Percentiles rank a stretch among this genome's conserved stretches.
These are phyloP conservation scores for Diorhabda carinulata DNA, from an alignment of 1,140 invertebrate species.

Conservation along the genomic window DNA sequence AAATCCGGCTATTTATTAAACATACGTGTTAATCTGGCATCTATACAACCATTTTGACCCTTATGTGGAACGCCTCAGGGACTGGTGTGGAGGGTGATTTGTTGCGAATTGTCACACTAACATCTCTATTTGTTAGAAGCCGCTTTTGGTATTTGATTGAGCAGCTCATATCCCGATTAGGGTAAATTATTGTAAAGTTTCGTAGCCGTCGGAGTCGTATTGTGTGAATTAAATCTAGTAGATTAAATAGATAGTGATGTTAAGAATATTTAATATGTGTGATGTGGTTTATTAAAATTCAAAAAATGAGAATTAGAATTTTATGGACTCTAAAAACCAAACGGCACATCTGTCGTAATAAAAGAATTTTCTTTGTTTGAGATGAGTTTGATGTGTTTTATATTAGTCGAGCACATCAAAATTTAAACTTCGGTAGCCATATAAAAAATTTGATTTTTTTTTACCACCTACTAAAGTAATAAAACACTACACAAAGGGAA, in stretches of 20 bases:
- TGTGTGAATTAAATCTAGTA: slow-evolving; percentile 6
- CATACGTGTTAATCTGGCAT: slow-evolving; percentile 44
- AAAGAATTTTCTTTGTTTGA: too few species aligned
- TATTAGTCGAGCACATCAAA: too few species aligned
- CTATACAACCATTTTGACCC: slow-evolving; percentile 27
- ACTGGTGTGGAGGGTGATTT: slow-evolving; percentile 31
- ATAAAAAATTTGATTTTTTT: too few species aligned
- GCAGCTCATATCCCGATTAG: slow-evolving; percentile 31
- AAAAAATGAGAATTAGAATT: too few species aligned
- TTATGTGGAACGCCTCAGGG: slow-evolving; percentile 24
- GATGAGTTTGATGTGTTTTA: too few species aligned
- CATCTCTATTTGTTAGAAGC: slow-evolving; percentile 34
- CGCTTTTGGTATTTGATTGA: slow-evolving; percentile 38
- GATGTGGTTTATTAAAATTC: too few species aligned
- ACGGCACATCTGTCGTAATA: too few species aligned
- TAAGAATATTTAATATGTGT: too few species aligned
- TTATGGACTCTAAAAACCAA: too few species aligned
- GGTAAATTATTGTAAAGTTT: slow-evolving; percentile 28
- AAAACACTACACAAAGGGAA: too few species aligned
- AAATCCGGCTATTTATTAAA: slow-evolving; percentile 46
- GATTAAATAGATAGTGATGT: not conserved
- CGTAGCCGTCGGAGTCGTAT: slow-evolving; percentile 1
- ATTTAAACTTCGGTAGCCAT: too few species aligned
- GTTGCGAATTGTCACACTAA: slow-evolving; percentile 37
- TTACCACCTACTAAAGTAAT: too few species aligned